Base-by-base conservation (phyloP, 2,888 invertebrate species). In the Automeris io region DNA sequence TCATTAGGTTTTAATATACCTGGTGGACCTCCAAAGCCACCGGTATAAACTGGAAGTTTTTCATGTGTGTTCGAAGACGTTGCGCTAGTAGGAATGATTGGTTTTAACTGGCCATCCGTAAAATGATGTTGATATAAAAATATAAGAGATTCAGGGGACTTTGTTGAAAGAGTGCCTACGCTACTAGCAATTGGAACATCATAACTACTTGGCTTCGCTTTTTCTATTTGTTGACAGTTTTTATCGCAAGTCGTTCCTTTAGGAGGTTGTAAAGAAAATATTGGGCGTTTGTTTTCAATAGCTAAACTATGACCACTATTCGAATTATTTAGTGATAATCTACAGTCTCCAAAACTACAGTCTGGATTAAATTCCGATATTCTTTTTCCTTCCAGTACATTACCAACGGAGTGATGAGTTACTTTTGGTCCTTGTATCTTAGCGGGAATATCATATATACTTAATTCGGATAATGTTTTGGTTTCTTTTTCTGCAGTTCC, bases 181-280 rank as follows among this genome's bases (percentile, higher is more conserved):
- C 26, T 22, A 25, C 13, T 42, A 35, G 39, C 42, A 35, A 43
- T 33, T 34, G 29, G 36, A 12, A 41, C 35, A 21, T 40, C 46
- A 19, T 45, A 37, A 12, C 32, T 46, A 18, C 42, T 33, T 16
- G 41, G 13, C 31, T 42, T 37, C 25, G 12, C 8, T 37, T 16
- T 18, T n/a, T 19, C 31, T 19, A 9, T 19, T 6, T 5, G 19
- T 34, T 41, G 36, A 39, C 53, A 51, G 19, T 45, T 43, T 18
- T 51, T 45, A 38, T 66, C 21, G 55, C 47, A n/a, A 52, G 37
- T 32, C 46, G 62, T 37, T 61, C 39, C 54, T 35, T 74, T 75
- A 9, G 82, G 80, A 12, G 70, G 53, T 41, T 67, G 68, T 39
- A 79, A 62, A 45, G 63, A 47, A 39, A 44, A 50, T 18, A 66